Percentiles rank a stretch among this genome's conserved stretches.
Conservation (phyloP, 2,797 vertebrate genomes). For the Brachymystax lenok region DNA sequence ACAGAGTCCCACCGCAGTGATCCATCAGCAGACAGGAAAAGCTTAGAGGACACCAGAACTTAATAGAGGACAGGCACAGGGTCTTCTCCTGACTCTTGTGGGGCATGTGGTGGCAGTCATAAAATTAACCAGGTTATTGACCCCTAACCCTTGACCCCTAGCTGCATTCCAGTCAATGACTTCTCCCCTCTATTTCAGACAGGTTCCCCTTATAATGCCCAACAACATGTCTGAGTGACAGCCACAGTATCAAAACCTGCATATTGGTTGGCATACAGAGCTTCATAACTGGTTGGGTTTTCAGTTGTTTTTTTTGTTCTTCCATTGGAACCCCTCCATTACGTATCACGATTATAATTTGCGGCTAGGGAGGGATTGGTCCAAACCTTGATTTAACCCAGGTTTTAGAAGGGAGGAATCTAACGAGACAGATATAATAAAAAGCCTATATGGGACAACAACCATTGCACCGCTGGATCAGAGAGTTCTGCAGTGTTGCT, state of each 20-base stretch:
- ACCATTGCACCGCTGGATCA: constrained; percentile 14
- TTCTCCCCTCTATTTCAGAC: constrained; percentile 19
- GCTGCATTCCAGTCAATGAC: constrained; percentile 12
- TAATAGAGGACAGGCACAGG: constrained; percentile 57
- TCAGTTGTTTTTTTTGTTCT: not conserved
- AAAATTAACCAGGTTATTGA: constrained; percentile 17
- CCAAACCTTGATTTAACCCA: constrained; percentile 20
- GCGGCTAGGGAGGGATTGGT: constrained; percentile 18
- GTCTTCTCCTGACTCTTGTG: constrained; percentile 35
- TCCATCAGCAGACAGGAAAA: constrained; percentile 65
- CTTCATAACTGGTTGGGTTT: not conserved
- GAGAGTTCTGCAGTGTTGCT: constrained; percentile 38
- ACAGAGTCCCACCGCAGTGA: constrained; percentile 48
- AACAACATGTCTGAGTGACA: not conserved
- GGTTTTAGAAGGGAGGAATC: constrained; percentile 18
- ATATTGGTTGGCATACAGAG: not conserved
- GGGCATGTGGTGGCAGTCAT: constrained; percentile 7
- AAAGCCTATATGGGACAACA: constrained; percentile 23
- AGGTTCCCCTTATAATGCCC: not conserved
- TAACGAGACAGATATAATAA: constrained; percentile 38
- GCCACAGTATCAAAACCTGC: not conserved
- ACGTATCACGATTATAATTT: constrained; percentile 31
- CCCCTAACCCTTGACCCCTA: constrained; percentile 29
- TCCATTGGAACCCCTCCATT: constrained; percentile 20
- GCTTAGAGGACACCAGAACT: constrained; percentile 52